Evolutionary conservation across 2,888 invertebrate genomes (phyloP).

Genomic region (Polyploca ridens): DNA sequence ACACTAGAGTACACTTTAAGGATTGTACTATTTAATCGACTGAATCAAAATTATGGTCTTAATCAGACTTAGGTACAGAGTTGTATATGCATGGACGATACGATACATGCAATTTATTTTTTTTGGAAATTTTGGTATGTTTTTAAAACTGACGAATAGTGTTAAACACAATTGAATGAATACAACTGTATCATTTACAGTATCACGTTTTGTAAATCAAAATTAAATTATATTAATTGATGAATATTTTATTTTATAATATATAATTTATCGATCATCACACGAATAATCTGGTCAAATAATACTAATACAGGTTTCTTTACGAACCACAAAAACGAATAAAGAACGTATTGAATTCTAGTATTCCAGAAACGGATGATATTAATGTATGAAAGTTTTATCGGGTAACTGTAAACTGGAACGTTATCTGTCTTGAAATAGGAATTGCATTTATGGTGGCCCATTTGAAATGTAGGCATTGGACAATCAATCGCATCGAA

Average conservation of each 20-base stretch:
- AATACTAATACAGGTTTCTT: background rate
- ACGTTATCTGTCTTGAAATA: background rate
- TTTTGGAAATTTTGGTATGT: background rate
- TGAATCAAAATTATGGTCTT: conserved; percentile 1
- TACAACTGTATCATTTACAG: background rate
- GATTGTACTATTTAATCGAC: background rate
- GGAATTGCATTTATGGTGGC: background rate
- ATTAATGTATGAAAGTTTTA: background rate
- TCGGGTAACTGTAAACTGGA: conserved; percentile 2
- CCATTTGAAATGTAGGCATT: background rate
- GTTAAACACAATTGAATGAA: background rate
- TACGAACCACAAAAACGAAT: background rate
- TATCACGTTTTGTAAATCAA: background rate
- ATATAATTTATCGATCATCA: background rate
- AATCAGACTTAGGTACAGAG: background rate
- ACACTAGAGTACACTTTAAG: background rate
- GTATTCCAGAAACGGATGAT: background rate
- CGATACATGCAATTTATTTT: background rate
- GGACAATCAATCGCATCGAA: background rate
- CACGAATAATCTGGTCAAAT: background rate
- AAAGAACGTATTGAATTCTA: background rate
- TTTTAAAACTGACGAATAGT: background rate
- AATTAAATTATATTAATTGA: background rate
- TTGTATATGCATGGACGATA: background rate
- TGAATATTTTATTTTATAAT: background rate